Conservation (phyloP, 2,888 invertebrate genomes). For the Mactromeris polynyma region DNA sequence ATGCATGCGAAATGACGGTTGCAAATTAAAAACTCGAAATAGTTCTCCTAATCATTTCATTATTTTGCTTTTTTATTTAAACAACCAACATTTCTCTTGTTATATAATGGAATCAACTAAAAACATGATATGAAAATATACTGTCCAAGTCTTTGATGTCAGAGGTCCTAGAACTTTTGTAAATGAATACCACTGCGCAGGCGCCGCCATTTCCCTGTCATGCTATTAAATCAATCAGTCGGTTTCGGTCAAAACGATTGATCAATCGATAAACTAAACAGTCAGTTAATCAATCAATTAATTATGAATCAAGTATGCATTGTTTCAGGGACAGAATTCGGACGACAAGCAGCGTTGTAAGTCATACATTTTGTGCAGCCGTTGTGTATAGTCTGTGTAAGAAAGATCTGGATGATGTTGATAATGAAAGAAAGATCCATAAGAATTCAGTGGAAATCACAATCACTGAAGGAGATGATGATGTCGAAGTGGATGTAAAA, state of each 20-base stretch:
- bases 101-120: too few relatives aligned
- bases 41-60: too few relatives aligned
- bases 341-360: conserved; percentile 78
- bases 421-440: conserved; percentile 24
- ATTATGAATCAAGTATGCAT: too few relatives aligned
- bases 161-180: too few relatives aligned
- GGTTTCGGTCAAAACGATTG: background rate
- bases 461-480: conserved; percentile 7
- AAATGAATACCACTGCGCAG: too few relatives aligned
- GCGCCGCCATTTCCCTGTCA: too few relatives aligned
- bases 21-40: too few relatives aligned
- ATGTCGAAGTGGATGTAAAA: background rate
- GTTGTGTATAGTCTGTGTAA: conserved; percentile 76
- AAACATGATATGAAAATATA: too few relatives aligned
- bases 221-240: background rate
- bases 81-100: too few relatives aligned
- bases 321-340: conserved; percentile 81
- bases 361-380: conserved; percentile 78
- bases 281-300: background rate
- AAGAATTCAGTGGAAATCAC: conserved; percentile 1
- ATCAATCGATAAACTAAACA: background rate
- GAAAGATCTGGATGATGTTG: conserved; percentile 52
- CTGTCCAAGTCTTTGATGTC: too few relatives aligned
- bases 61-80: too few relatives aligned
- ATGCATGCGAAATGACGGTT: too few relatives aligned